A percentile compares a stretch with the other conserved stretches of the same genome.
phyloP scores from a whole-genome alignment of 1,140 invertebrate genomes.

The Eriosoma lanigerum region DNA sequence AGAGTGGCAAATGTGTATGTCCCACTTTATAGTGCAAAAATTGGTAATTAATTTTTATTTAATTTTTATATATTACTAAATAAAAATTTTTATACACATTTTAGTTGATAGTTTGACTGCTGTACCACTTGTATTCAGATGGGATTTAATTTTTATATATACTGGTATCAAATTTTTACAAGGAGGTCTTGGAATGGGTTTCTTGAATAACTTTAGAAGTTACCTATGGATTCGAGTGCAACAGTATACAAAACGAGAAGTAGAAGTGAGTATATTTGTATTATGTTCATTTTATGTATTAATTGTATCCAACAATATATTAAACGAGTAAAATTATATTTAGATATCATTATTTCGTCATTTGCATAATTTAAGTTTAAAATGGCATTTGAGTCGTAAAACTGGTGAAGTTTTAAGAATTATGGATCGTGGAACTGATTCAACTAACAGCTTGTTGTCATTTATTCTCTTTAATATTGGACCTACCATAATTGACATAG shows the following conservation, averaged over 20 bases:
- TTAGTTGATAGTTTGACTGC: constrained; percentile 74
- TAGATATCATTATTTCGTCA: constrained; percentile 79
- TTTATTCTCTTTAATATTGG: constrained; percentile 85
- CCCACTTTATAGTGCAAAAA: constrained; percentile 89
- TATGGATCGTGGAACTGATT: constrained; percentile 94
- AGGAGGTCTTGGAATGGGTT: constrained; percentile 88
- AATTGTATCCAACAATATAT: not conserved
- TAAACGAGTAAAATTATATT: not conserved
- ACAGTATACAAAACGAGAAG: constrained; percentile 90
- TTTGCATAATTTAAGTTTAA: constrained; percentile 79
- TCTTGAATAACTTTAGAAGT: constrained; percentile 86
- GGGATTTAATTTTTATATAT: constrained; percentile 86
- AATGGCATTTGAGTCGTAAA: constrained; percentile 90
- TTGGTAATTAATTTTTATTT: constrained; percentile 59
- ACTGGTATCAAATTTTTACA: constrained; percentile 88
- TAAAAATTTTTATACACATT: no score
- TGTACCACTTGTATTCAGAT: constrained; percentile 68
- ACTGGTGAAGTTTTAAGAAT: constrained; percentile 92
- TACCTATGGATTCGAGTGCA: constrained; percentile 94
- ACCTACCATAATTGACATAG: constrained; percentile 89
- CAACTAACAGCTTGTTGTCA: constrained; percentile 88
- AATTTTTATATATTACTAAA: no score
- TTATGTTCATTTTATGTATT: not conserved
- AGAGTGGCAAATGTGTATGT: constrained; percentile 91
- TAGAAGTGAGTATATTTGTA: constrained; percentile 69